phyloP scores from a whole-genome alignment of 2,113 vertebrate genomes.

The Ptychochromis oligacanthus region DNA sequence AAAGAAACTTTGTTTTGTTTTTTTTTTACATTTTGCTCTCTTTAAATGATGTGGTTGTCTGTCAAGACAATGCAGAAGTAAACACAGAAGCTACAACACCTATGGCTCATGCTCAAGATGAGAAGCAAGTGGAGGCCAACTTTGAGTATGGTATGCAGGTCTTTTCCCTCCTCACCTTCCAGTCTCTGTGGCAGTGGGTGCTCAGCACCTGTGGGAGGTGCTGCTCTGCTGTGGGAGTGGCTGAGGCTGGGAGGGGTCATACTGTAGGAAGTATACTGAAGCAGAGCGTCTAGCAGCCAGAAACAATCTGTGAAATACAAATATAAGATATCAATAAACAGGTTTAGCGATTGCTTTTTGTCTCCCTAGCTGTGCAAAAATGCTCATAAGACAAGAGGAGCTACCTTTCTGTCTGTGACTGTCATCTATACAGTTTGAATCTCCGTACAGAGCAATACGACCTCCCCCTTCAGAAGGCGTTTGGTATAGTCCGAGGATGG shows the following conservation, averaged over 20 bases:
- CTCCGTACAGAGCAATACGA: slow-evolving; percentile 92
- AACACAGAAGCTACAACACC: background rate
- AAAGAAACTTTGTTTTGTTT: too few relatives aligned
- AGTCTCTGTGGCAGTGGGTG: slow-evolving; percentile 87
- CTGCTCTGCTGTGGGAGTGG: slow-evolving; percentile 89
- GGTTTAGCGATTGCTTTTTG: too few relatives aligned
- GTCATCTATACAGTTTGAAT: slow-evolving; percentile 98
- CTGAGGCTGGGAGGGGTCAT: slow-evolving; percentile 93
- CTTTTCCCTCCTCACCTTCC: slow-evolving; percentile 85
- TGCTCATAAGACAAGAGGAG: background rate
- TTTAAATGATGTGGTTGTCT: rapidly evolving
- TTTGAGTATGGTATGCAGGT: rapidly evolving
- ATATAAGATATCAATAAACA: background rate
- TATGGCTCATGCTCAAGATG: background rate
- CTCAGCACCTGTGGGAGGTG: slow-evolving; percentile 83
- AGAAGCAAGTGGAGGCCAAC: background rate
- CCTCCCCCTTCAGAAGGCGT: slow-evolving; percentile 90
- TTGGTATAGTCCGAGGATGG: slow-evolving; percentile 95
- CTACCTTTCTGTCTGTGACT: slow-evolving; percentile 97
- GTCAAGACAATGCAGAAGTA: background rate
- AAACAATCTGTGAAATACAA: slow-evolving; percentile 71
- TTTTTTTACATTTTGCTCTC: background rate
- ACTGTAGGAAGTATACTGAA: slow-evolving; percentile 94
- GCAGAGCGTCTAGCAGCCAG: slow-evolving; percentile 94
- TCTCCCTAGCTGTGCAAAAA: background rate